Percentiles rank a stretch among this genome's conserved stretches.
Conservation (phyloP, 1,140 invertebrate species). For the Bombus polaris region DNA sequence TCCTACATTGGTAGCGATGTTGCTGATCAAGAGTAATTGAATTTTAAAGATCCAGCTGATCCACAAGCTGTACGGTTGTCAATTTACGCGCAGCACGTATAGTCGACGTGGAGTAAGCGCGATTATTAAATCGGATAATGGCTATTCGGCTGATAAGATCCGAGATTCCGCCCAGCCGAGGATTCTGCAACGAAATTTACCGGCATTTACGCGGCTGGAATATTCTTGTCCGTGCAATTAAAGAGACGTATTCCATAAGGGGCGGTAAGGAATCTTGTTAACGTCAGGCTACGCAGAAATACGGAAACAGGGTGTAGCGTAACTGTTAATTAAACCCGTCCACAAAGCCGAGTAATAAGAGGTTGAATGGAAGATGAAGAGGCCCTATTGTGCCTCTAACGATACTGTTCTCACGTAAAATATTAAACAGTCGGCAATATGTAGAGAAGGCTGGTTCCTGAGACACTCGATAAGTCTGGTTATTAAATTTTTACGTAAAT, state of each 20-base stretch:
- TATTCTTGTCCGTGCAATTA: background rate
- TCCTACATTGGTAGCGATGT: background rate
- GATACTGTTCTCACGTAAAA: background rate
- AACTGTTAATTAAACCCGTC: slow-evolving; percentile 5
- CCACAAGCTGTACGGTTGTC: too few species aligned
- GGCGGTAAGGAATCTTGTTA: background rate
- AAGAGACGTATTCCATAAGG: background rate
- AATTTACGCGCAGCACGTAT: background rate
- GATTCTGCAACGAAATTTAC: background rate
- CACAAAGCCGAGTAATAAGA: background rate
- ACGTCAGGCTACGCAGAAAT: background rate
- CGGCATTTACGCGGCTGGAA: background rate
- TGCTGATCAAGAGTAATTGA: background rate
- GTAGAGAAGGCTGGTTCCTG: background rate
- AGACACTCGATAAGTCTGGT: background rate
- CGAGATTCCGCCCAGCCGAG: background rate
- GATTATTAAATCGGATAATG: slow-evolving; percentile 3
- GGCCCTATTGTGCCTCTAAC: background rate
- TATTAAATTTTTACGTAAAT: background rate
- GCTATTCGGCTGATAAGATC: background rate
- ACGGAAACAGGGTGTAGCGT: background rate
- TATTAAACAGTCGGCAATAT: background rate
- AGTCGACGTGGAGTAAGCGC: background rate
- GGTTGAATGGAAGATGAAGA: background rate
- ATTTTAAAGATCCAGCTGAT: slow-evolving; percentile 4